Evolutionary conservation across 2,888 invertebrate genomes (phyloP).

Genomic region (Drosophila testacea): DNA sequence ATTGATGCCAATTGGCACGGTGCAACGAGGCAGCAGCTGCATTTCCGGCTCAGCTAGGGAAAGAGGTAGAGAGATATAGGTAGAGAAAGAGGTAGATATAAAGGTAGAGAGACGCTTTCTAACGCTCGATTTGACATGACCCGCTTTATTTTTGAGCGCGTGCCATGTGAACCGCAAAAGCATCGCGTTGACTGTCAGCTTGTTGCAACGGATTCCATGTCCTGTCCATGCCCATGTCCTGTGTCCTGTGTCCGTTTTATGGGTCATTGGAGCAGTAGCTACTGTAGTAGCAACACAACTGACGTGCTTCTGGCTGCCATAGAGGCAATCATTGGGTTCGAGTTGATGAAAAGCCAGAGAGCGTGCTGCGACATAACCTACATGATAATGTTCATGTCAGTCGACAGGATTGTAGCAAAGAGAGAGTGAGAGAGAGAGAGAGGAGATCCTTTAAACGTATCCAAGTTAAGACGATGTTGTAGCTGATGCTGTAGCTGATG

Average conservation of each 20-base stretch:
- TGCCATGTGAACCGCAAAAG: constrained; percentile 71
- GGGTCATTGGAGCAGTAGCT: constrained; percentile 69
- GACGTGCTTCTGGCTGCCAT: constrained; percentile 58
- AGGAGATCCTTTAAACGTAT: constrained; percentile 26
- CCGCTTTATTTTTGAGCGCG: constrained; percentile 55
- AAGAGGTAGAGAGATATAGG: neutral
- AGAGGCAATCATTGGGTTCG: constrained; percentile 62
- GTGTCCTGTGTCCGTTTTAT: constrained; percentile 64
- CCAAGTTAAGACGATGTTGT: constrained; percentile 50
- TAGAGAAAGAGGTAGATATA: neutral
- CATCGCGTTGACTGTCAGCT: constrained; percentile 26
- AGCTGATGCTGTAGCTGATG: constrained; percentile 29
- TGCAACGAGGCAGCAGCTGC: constrained; percentile 33
- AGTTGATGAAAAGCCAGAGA: constrained; percentile 73
- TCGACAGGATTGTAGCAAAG: neutral
- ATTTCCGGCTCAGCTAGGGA: neutral
- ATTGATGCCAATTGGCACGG: constrained; percentile 66
- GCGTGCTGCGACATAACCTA: constrained; percentile 72
- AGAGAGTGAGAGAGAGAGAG: neutral
- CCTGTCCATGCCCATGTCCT: neutral
- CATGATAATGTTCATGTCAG: constrained; percentile 68
- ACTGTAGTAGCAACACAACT: constrained; percentile 17
- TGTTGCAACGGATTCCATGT: constrained; percentile 39
- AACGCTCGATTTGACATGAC: constrained; percentile 61
- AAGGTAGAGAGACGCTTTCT: constrained; percentile 6